Percentiles rank a stretch among this genome's conserved stretches.
Evolutionary conservation across 2,113 vertebrate genomes (phyloP).

Genomic region (Centropus unirufus): DNA sequence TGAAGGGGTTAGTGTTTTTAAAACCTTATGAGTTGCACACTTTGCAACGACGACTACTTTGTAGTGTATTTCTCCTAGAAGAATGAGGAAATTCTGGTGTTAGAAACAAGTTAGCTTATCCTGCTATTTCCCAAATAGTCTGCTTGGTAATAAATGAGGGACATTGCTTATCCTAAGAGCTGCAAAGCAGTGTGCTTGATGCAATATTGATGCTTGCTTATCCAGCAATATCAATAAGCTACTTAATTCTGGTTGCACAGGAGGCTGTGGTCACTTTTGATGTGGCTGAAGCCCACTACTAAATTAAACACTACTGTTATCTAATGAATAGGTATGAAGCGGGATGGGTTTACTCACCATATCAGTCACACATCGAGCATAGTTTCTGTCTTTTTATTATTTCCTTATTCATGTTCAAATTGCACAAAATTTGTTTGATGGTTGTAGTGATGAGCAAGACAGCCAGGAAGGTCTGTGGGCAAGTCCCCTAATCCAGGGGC

Average conservation of each 20-base stretch:
- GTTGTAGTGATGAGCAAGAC: not conserved
- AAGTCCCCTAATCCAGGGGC: not conserved
- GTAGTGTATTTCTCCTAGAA: not conserved
- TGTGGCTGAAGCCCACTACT: conserved; percentile 24
- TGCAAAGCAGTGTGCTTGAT: conserved; percentile 24
- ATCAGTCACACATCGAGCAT: not conserved
- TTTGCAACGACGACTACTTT: not conserved
- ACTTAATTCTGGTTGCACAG: conserved; percentile 15
- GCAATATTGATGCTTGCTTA: conserved; percentile 40
- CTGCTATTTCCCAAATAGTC: not conserved
- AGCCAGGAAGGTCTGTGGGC: not conserved
- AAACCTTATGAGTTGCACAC: not conserved
- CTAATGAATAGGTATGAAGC: not conserved
- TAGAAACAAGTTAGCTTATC: not conserved
- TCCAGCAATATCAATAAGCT: not conserved
- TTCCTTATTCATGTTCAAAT: not conserved
- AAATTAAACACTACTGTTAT: not conserved
- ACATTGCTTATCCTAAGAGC: not conserved
- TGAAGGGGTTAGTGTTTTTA: not conserved
- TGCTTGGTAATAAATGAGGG: not conserved
- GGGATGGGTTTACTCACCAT: not conserved
- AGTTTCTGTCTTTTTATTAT: conserved; percentile 15
- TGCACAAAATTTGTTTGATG: not conserved
- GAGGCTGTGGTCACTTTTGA: not conserved
- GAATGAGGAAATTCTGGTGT: not conserved